Conservation (phyloP, 2,888 invertebrate species). For the Lepidocyrtinus sp. region DNA sequence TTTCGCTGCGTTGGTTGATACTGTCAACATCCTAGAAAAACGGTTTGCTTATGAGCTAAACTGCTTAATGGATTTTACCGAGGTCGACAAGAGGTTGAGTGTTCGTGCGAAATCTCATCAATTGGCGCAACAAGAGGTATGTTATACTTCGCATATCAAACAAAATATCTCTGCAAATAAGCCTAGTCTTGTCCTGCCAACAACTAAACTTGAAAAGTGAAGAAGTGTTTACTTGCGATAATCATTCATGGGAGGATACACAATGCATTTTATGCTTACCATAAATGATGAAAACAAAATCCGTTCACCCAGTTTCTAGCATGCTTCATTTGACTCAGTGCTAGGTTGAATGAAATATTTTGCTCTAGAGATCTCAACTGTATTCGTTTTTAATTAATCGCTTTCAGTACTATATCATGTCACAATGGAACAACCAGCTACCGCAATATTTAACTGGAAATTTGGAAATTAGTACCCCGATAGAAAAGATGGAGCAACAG, state of each 20-base stretch:
- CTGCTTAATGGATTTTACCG: slow-evolving; percentile 61
- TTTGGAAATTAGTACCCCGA: slow-evolving; percentile 72
- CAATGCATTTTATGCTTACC: no score
- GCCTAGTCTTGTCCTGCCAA: no score
- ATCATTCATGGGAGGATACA: no score
- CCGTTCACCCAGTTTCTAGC: no score
- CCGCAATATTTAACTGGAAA: slow-evolving; percentile 71
- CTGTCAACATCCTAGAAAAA: slow-evolving; percentile 43
- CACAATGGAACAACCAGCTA: slow-evolving; percentile 72
- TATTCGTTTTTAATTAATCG: slow-evolving; percentile 26
- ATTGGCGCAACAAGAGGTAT: slow-evolving; percentile 59
- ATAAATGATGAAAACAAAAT: no score
- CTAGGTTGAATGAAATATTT: background rate
- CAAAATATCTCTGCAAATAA: no score
- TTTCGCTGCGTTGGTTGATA: slow-evolving; percentile 52
- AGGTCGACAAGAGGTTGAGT: slow-evolving; percentile 63
- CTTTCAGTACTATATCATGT: slow-evolving; percentile 71
- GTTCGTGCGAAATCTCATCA: slow-evolving; percentile 55
- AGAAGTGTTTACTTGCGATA: no score
- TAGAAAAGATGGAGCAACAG: slow-evolving; percentile 71
- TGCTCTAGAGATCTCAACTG: background rate
- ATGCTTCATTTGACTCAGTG: no score
- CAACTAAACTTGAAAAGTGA: no score
- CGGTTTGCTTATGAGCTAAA: slow-evolving; percentile 63
- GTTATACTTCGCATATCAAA: no score